Conservation (phyloP, 2,113 vertebrate genomes). For the Salvelinus namaycush region DNA sequence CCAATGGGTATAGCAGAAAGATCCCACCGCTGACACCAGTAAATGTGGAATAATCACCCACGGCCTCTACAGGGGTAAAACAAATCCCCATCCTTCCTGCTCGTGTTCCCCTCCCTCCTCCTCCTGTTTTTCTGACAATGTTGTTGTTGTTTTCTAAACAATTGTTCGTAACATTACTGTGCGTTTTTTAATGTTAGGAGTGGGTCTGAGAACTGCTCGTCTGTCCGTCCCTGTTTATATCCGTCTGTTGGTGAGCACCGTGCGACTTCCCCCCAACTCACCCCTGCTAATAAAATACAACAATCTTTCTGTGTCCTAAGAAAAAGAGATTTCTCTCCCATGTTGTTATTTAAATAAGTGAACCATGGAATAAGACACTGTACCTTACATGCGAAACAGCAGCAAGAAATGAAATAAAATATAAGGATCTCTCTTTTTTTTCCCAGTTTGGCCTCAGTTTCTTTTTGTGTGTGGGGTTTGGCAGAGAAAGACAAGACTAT, state of each 20-base stretch:
- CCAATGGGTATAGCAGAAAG: not conserved
- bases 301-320: slow-evolving; percentile 74
- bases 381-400: slow-evolving; percentile 58
- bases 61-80: slow-evolving; percentile 10
- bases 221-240: slow-evolving; percentile 57
- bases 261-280: slow-evolving; percentile 42
- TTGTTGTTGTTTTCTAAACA: slow-evolving; percentile 47
- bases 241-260: slow-evolving; percentile 68
- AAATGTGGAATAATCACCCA: slow-evolving; percentile 14
- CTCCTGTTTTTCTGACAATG: slow-evolving; percentile 30
- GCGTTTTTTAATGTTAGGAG: slow-evolving; percentile 40
- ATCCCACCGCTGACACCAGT: not conserved
- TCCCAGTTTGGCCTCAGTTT: slow-evolving; percentile 65
- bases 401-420: slow-evolving; percentile 68
- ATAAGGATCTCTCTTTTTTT: slow-evolving; percentile 76
- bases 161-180: slow-evolving; percentile 21
- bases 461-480: slow-evolving; percentile 63
- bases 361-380: slow-evolving; percentile 53
- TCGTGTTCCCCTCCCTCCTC: not conserved
- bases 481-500: slow-evolving; percentile 37
- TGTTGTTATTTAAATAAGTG: slow-evolving; percentile 70
- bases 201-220: slow-evolving; percentile 63
- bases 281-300: slow-evolving; percentile 34
- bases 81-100: not conserved
- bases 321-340: slow-evolving; percentile 76